Conservation (phyloP, 2,113 vertebrate genomes). For the Hippocampus zosterae region DNA sequence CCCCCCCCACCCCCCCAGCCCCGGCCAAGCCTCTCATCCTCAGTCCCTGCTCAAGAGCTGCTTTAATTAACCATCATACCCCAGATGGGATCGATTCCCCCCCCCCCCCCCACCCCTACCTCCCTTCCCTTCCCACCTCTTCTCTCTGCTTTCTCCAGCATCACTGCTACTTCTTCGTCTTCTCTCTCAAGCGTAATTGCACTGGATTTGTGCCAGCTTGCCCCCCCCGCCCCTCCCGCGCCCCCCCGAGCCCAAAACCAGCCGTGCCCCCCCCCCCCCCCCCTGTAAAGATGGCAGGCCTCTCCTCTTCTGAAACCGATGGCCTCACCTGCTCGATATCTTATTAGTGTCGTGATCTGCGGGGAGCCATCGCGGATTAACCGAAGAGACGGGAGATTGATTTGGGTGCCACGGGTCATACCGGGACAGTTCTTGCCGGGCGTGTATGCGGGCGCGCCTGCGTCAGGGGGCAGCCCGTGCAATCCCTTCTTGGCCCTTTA, state of each 20-base stretch:
- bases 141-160: slow-evolving; percentile 54
- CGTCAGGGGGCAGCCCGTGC: not conserved
- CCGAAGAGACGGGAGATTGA: slow-evolving; percentile 98
- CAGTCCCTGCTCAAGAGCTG: slow-evolving; percentile 92
- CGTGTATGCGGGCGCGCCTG: slow-evolving; percentile 1
- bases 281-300: slow-evolving; percentile 49
- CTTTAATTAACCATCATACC: slow-evolving; percentile 99
- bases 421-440: slow-evolving; percentile 63
- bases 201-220: slow-evolving; percentile 85
- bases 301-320: slow-evolving; percentile 70
- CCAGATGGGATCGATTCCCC: slow-evolving; percentile 99
- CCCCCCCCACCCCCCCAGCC: slow-evolving; percentile 28
- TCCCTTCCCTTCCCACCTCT: slow-evolving; percentile 64
- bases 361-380: slow-evolving; percentile 93
- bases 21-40: slow-evolving; percentile 97
- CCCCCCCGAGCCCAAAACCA: not conserved
- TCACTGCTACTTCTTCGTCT: slow-evolving; percentile 65
- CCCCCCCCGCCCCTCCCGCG: not conserved
- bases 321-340: slow-evolving; percentile 93
- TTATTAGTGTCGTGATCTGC: slow-evolving; percentile 97
- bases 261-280: not conserved
- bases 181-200: slow-evolving; percentile 86
- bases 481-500: not conserved
- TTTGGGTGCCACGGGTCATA: slow-evolving; percentile 85
- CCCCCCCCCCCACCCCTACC: slow-evolving; percentile 61